Percentiles rank a stretch among this genome's conserved stretches.
Conservation (phyloP, 1,140 invertebrate genomes). For the Pygmarrhopalites habei region DNA sequence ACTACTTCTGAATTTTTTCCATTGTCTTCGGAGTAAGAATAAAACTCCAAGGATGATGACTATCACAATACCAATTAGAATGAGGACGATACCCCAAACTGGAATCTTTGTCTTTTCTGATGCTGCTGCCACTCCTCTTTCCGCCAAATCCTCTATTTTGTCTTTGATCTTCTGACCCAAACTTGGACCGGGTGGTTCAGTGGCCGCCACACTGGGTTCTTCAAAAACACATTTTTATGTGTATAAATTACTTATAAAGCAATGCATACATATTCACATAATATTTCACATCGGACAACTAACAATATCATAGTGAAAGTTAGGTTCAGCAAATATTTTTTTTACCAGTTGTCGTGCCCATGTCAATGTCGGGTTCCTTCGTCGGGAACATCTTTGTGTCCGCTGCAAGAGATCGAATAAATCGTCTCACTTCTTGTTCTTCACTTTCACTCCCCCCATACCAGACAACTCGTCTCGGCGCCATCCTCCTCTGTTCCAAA, state of each 20-base stretch:
- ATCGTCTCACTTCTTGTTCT: neutral
- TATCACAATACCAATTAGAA: slow-evolving; percentile 32
- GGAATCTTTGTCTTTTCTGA: slow-evolving; percentile 33
- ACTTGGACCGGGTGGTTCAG: slow-evolving; percentile 25
- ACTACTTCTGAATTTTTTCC: slow-evolving; percentile 26
- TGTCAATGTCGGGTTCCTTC: neutral
- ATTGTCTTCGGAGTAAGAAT: slow-evolving; percentile 27
- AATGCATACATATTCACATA: too few species aligned
- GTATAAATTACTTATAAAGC: too few species aligned
- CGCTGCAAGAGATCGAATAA: neutral
- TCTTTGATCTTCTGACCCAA: slow-evolving; percentile 18
- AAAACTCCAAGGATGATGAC: slow-evolving; percentile 15
- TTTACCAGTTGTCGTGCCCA: neutral
- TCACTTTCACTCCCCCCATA: neutral
- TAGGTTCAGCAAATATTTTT: too few species aligned
- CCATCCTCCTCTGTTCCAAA: neutral
- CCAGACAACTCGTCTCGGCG: neutral
- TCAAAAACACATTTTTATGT: too few species aligned
- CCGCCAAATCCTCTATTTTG: slow-evolving; percentile 13
- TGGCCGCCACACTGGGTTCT: neutral
- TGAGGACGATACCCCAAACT: slow-evolving; percentile 33
- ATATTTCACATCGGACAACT: too few species aligned
- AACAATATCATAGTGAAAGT: too few species aligned
- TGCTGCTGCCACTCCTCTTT: slow-evolving; percentile 19
- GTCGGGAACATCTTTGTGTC: neutral